These are phyloP conservation scores for Sepioteuthis lessoniana DNA, from an alignment of 2,888 invertebrate species.

Conservation along the genomic window DNA sequence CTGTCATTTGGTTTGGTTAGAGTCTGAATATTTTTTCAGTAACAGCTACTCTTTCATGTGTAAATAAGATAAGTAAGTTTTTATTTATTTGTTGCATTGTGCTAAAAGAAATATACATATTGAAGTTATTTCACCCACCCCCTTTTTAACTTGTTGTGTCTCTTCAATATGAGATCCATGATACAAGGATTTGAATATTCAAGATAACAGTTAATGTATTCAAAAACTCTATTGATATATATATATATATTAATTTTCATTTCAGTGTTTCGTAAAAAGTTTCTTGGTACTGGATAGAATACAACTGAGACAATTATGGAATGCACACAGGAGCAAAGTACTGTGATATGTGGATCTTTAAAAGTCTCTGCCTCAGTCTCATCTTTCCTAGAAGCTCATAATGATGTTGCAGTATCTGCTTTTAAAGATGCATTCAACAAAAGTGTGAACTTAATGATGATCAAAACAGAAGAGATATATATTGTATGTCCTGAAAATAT, in stretches of 20 bases:
- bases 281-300: background rate
- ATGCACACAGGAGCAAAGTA: background rate
- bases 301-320: background rate
- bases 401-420: background rate
- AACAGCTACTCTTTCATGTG: too few relatives aligned
- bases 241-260: background rate
- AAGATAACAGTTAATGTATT: too few relatives aligned
- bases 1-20: too few relatives aligned
- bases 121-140: too few relatives aligned
- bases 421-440: background rate
- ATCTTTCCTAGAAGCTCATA: background rate
- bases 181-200: background rate
- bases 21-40: too few relatives aligned
- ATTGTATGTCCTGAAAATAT: background rate
- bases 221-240: too few relatives aligned
- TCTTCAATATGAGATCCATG: background rate
- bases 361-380: background rate
- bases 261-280: background rate
- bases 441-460: background rate
- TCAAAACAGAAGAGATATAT: background rate
- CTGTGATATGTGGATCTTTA: background rate
- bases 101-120: too few relatives aligned
- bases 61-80: too few relatives aligned
- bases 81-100: too few relatives aligned
- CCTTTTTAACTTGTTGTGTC: too few relatives aligned